Base-by-base conservation (phyloP, 2,797 vertebrate genomes). In the Alcedo quadribrachys region DNA sequence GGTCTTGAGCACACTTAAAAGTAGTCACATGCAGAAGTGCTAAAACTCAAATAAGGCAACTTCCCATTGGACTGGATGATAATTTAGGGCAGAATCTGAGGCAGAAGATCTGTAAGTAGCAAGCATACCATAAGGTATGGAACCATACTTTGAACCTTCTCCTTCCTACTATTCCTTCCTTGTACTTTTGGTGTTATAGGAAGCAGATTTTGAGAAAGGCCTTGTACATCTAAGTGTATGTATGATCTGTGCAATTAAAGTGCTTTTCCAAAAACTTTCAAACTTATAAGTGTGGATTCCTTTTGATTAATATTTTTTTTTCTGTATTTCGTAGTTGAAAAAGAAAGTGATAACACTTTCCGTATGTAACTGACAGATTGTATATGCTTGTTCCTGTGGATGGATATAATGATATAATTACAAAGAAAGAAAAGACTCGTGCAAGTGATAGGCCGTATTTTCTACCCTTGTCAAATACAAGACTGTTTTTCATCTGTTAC, bases 361-460 rank as follows among this genome's bases (percentile, higher is more conserved):
- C 53, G 11, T 80, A 20, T 70, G 18, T 68, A 73, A 81, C 22
- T 75, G 54, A 88, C 27, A 80, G 58, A 82, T 35, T 63, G 32
- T 14, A 20, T 48, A 46, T 78, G 40, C 15, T 85, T 88, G 5
- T 43, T 85, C 28, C 25, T n/a, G 58, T 76, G 42, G 42, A 61
- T 37, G 19, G 48, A 76, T 77, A 87, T 62, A 66, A 68, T 32
- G 48, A 16, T 83, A 61, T 28, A 7, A 63, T 95, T 89, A 76
- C 24, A 60, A 90, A 88, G 25, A 53, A 68, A 74, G 21, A 42
- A 65, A 91, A 53, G 45, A 54, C 27, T 68, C 20, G 12, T 67
- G 77, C 62, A 87, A 92, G 21, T n/a, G 57, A 61, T 85, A 89
- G 42, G 81, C 93, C 66, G 74, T 80, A n/a, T 62, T 85, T 45